These are phyloP conservation scores for Drosophila niveifrons DNA, from an alignment of 2,888 invertebrate genomes.

Conservation along the genomic window DNA sequence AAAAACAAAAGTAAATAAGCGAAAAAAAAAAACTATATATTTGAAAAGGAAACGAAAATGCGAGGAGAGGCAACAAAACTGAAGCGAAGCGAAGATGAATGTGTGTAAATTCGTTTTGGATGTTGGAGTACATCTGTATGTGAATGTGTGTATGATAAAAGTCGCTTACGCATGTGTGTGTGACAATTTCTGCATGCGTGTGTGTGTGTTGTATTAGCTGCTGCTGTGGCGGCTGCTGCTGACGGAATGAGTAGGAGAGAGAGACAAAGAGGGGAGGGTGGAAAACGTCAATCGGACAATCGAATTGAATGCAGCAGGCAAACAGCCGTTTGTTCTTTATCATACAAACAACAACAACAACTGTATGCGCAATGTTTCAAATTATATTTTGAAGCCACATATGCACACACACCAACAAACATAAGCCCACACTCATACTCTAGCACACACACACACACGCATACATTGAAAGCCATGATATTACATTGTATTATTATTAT, in stretches of 20 bases:
- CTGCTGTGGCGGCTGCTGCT: conserved; percentile 40
- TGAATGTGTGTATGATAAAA: conserved; percentile 35
- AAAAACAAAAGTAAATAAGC: conserved; percentile 44
- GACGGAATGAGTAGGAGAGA: conserved; percentile 31
- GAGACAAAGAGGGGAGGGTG: conserved; percentile 43
- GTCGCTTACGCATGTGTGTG: conserved; percentile 10
- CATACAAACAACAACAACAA: conserved; percentile 29
- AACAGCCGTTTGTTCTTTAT: conserved; percentile 75
- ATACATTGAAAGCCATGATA: conserved; percentile 16
- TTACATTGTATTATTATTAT: conserved; percentile 54
- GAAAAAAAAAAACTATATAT: conserved; percentile 24
- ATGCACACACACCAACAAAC: conserved; percentile 25
- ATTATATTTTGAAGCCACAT: conserved; percentile 63
- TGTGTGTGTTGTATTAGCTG: conserved; percentile 37
- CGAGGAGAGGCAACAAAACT: conserved; percentile 36
- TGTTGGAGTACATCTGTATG: conserved; percentile 11
- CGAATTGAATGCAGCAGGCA: conserved; percentile 30
- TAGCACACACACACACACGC: conserved; percentile 19
- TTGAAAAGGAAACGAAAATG: conserved; percentile 33
- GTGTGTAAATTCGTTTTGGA: conserved; percentile 53
- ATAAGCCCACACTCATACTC: too few relatives aligned
- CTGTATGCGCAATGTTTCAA: conserved; percentile 52
- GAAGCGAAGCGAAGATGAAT: conserved; percentile 47
- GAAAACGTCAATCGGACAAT: conserved; percentile 39
- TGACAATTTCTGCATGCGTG: conserved; percentile 19